phyloP scores from a whole-genome alignment of 1,140 invertebrate species.

The Bombus affinis region DNA sequence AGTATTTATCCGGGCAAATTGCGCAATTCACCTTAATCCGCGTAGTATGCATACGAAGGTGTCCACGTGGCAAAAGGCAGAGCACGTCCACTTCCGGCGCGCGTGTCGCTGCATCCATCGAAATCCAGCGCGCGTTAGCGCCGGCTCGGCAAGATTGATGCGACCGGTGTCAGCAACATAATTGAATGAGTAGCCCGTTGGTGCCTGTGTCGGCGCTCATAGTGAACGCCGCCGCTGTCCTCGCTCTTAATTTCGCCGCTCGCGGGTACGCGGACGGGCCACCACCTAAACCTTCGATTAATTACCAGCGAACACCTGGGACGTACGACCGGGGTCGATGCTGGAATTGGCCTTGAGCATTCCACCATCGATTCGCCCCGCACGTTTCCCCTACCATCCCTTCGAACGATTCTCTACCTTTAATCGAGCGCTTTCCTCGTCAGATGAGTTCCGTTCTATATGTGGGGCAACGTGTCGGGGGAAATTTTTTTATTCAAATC shows the following conservation, averaged over 20 bases:
- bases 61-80: slow-evolving; percentile 56
- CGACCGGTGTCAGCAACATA: slow-evolving; percentile 78
- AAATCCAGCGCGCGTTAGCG: slow-evolving; percentile 66
- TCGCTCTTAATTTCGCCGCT: slow-evolving; percentile 77
- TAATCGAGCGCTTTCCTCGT: not conserved
- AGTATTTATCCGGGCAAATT: slow-evolving; percentile 32
- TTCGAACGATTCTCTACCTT: not conserved
- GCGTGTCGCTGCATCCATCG: slow-evolving; percentile 47
- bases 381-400: not conserved
- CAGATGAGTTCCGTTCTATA: not conserved
- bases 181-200: slow-evolving; percentile 78
- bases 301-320: slow-evolving; percentile 78
- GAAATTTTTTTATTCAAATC: not conserved
- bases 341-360: slow-evolving; percentile 57
- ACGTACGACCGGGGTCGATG: slow-evolving; percentile 49
- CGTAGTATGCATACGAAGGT: slow-evolving; percentile 19
- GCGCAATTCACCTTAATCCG: not conserved
- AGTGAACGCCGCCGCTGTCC: slow-evolving; percentile 71
- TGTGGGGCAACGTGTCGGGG: not conserved
- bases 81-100: slow-evolving; percentile 49
- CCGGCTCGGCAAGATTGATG: slow-evolving; percentile 76
- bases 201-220: slow-evolving; percentile 75
- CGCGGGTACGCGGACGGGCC: slow-evolving; percentile 60
- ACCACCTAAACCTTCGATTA: slow-evolving; percentile 77
- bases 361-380: slow-evolving; percentile 53